Percentiles rank a stretch among this genome's conserved stretches.
Conservation (phyloP, 1,140 invertebrate genomes). For the Drosophila auraria region DNA sequence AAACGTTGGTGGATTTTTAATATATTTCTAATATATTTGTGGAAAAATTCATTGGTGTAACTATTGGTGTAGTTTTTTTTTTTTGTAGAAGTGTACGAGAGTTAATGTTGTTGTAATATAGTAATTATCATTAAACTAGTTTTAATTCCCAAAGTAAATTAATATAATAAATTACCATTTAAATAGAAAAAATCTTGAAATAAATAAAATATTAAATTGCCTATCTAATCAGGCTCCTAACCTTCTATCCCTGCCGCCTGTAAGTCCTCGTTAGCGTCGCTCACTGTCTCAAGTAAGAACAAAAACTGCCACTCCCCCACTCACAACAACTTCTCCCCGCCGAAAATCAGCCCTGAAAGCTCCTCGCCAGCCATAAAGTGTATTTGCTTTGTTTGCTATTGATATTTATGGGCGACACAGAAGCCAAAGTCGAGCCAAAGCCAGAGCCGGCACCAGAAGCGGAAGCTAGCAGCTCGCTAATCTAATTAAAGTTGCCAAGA, state of each 20-base stretch:
- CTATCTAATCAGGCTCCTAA: too few relatives aligned
- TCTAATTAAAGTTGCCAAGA: conserved; percentile 63
- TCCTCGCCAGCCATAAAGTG: not conserved
- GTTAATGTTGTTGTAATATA: too few relatives aligned
- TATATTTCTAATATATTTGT: too few relatives aligned
- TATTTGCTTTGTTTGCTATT: conserved; percentile 18
- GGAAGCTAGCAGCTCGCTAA: conserved; percentile 31
- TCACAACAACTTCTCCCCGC: not conserved
- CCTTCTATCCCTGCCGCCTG: not conserved
- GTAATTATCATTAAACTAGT: too few relatives aligned
- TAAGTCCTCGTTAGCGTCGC: not conserved
- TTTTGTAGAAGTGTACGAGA: too few relatives aligned
- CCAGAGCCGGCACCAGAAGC: not conserved
- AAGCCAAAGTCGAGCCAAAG: not conserved
- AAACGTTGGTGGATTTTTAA: too few relatives aligned
- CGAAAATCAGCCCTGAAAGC: not conserved
- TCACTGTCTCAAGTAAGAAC: not conserved
- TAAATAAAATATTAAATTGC: too few relatives aligned
- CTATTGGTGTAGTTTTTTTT: too few relatives aligned
- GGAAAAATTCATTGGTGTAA: too few relatives aligned
- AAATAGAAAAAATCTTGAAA: too few relatives aligned
- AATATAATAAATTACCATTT: too few relatives aligned
- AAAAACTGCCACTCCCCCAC: not conserved
- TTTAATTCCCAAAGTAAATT: too few relatives aligned
- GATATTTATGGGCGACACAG: conserved; percentile 34